Base-by-base conservation (phyloP, 2,113 vertebrate genomes). In the Lota lota region DNA sequence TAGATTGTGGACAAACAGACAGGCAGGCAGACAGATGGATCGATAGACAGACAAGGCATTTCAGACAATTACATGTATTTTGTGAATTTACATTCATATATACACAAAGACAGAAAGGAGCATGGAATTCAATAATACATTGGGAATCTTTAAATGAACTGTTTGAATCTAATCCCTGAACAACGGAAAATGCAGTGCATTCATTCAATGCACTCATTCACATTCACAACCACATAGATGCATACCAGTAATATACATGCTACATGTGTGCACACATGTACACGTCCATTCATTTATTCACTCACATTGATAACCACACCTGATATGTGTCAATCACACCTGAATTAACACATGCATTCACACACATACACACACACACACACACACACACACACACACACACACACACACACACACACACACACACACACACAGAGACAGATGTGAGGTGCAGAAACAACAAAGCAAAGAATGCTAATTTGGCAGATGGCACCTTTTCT, bases 401-500 rank as follows among this genome's bases (percentile, higher is more conserved):
- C 74, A 83, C 73, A 73, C 74, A 75, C 15, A 63, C 17, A 47
- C 57, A 69, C 68, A 74, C 58, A 53, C 33, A 24, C 60, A 53
- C 69, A 58, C 61, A 58, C 19, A 58, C 53, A 70, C 19, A 57
- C 61, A 63, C 22, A 20, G 20, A 22, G 7, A 63, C 67, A 63
- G 21, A 70, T 76, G 63, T 61, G 59, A 12, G 20, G 70, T 65
- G 68, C 40, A 47, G 2, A 83, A 82, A 84, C 81, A 83, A 85
- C 88, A 89, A 89, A 88, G 78, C 11, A 74, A 79, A 14, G 66
- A 59, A 72, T 80, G 65, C 74, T 87, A 86, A 88, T 83, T 80
- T 66, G 63, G 73, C 85, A 87, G 89, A 81, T 86, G 87, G 83
- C 77, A 81, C 79, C 80, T 83, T 85, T 47, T 88, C 72, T 85